Evolutionary conservation across 1,140 invertebrate genomes (phyloP).

Genomic region (Monochamus saltuarius): DNA sequence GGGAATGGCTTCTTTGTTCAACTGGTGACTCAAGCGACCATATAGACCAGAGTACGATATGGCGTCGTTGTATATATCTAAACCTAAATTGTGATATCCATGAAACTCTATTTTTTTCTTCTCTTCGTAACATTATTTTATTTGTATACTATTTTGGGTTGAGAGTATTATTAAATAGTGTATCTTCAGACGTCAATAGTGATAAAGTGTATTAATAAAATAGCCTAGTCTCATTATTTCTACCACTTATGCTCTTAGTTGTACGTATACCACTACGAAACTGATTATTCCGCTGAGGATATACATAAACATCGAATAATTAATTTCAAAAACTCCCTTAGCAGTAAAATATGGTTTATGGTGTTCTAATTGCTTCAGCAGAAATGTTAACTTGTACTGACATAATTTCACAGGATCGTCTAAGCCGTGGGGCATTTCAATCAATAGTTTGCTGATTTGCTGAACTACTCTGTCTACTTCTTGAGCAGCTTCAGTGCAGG

Average conservation of each 20-base stretch:
- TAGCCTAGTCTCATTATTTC: too few relatives aligned
- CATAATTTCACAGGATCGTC: constrained; percentile 6
- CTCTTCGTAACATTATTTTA: too few relatives aligned
- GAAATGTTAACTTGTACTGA: constrained; percentile 10
- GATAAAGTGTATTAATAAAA: too few relatives aligned
- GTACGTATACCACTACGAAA: constrained; percentile 1
- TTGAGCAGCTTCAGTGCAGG: constrained; percentile 1
- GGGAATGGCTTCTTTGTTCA: too few relatives aligned
- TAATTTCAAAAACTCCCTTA: constrained; percentile 20
- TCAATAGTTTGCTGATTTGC: constrained; percentile 16
- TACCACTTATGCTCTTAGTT: neutral
- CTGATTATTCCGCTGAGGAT: constrained; percentile 15
- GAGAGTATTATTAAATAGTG: too few relatives aligned
- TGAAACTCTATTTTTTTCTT: too few relatives aligned
- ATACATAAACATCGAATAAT: constrained; percentile 20
- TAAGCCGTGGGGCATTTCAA: constrained; percentile 15
- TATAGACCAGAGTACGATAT: too few relatives aligned
- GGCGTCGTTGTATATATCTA: too few relatives aligned
- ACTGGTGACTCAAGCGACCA: too few relatives aligned
- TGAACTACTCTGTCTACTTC: constrained; percentile 17
- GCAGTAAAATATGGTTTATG: constrained; percentile 25
- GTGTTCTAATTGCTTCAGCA: constrained; percentile 15
- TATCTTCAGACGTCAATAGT: too few relatives aligned
- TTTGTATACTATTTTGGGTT: too few relatives aligned
- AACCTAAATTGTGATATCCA: too few relatives aligned